Base-by-base conservation (phyloP, 2,797 vertebrate genomes). In the Hoplostethus atlanticus region DNA sequence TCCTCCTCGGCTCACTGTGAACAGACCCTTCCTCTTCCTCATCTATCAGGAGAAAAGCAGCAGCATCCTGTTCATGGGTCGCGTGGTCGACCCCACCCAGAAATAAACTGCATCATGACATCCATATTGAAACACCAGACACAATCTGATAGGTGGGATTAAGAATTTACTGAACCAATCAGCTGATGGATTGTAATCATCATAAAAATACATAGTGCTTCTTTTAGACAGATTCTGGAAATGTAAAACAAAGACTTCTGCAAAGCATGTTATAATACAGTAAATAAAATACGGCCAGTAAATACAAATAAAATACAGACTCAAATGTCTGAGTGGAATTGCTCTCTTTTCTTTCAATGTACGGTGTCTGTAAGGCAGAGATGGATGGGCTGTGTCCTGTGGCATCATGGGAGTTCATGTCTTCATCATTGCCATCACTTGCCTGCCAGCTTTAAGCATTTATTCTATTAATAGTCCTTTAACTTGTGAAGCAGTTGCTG, bases 21-120 rank as follows among this genome's bases (percentile, higher is more conserved):
- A 97, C 80, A 89, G 92, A 25, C 97, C 97, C 0, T 97, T 98
- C 81, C 76, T 97, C 52, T 97, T 97, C 69, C 84, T 97, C 67
- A 84, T 98, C 83, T 97, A 96, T 67, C 94, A 97, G 52, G 91
- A 97, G 85, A 85, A n/a, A 50, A 95, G 90, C 2, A 87, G 89
- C 72, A 88, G 74, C 34, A 83, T 97, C 63, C 87, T 97, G 3
- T 93, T 96, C 69, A 93, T 97, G 74, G 97, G 97, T 48, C 95
- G 97, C 48, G 94, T 98, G 44, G 83, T 91, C 2, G 88, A 98
- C 80, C 97, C 97, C 0, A 81, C 76, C 25, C 84, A 70, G 59
- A 92, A 90, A 62, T 94, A 83, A 84, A 21, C 31, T 21, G 21
- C 21, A 21, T 21, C 21, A 21, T 21, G 21, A 21, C 21, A 1